Conservation (phyloP, 2,113 vertebrate genomes). For the Peromyscus californicus region DNA sequence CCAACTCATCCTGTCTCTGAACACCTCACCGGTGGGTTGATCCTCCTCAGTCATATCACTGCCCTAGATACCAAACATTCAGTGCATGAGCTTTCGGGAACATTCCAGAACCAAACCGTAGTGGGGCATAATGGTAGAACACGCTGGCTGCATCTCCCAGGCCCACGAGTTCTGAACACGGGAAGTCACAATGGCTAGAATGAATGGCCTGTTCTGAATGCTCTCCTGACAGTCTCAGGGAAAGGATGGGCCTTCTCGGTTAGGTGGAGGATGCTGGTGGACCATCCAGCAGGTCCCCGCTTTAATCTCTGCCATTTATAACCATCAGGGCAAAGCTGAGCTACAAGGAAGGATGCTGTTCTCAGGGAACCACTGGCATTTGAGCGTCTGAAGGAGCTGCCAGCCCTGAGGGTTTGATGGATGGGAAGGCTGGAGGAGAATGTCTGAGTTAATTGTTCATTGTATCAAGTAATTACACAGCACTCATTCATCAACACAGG, state of each 20-base stretch:
- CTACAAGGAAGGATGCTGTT: neutral
- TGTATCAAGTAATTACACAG: conserved; percentile 62
- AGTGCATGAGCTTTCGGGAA: neutral
- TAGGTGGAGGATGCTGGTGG: neutral
- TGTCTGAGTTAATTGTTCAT: conserved; percentile 68
- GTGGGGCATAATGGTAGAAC: neutral
- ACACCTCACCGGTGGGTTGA: neutral
- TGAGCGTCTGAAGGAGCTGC: conserved; percentile 1
- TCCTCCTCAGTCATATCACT: neutral
- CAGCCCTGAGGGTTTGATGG: conserved; percentile 50
- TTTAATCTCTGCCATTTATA: conserved; percentile 53
- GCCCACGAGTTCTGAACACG: neutral
- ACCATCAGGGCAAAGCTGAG: conserved; percentile 57
- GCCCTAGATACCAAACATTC: neutral
- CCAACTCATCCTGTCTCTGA: neutral
- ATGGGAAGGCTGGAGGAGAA: conserved; percentile 57
- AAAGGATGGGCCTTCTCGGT: neutral
- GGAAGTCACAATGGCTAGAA: neutral
- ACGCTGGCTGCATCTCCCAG: accelerated
- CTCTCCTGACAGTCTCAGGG: neutral
- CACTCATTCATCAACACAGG: conserved; percentile 28
- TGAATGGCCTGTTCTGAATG: neutral
- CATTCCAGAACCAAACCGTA: neutral
- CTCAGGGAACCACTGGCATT: conserved; percentile 15
- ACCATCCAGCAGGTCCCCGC: neutral